Base-by-base conservation (phyloP, 2,113 vertebrate genomes). In the Chrysemys picta region DNA sequence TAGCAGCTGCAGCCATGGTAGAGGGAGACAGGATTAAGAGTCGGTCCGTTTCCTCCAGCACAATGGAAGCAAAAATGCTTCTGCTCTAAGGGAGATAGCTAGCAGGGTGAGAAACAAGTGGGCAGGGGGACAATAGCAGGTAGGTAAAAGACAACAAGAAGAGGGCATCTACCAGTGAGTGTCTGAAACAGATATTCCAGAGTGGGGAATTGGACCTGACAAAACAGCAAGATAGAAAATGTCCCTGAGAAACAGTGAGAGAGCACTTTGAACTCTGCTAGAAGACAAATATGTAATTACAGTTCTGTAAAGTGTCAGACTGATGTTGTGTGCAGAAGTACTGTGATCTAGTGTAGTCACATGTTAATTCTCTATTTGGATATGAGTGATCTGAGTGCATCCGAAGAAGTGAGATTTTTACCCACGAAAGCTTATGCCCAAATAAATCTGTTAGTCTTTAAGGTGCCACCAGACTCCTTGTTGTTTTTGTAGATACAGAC, bases 281-380 rank as follows among this genome's bases (percentile, higher is more conserved):
- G 59, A 95, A 84, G 76, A 50, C 35, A 91, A 78, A 56, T 85
- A 52, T 19, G 82, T 90, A 65, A 65, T 29, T 92, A 47, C 59
- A 91, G 45, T 8, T 52, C 83, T 12, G 42, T 5, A 89, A 95
- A 94, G 93, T 90, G 86, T 75, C 22, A 42, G n/a, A 42, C 87
- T 80, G 89, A 1, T 59, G n/a, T 93, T 93, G 95, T 85, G 79
- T 90, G 92, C 80, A 2, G n/a, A 84, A 90, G 56, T 81, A 38
- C 87, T 95, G 87, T 59, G 38, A 90, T 62, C 93, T 95, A 95
- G 25, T 21, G 8, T 81, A 81, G 69, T 95, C 80, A 87, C 29
- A 29, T 91, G 91, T 27, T 90, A 0, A 0, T 8, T 90, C 29
- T 78, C 80, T 82, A 7, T 69, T 56, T 57, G 88, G 88, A 85